These are phyloP conservation scores for Euphonia xanthogaster DNA, from an alignment of 2,797 vertebrate species.

Conservation along the genomic window DNA sequence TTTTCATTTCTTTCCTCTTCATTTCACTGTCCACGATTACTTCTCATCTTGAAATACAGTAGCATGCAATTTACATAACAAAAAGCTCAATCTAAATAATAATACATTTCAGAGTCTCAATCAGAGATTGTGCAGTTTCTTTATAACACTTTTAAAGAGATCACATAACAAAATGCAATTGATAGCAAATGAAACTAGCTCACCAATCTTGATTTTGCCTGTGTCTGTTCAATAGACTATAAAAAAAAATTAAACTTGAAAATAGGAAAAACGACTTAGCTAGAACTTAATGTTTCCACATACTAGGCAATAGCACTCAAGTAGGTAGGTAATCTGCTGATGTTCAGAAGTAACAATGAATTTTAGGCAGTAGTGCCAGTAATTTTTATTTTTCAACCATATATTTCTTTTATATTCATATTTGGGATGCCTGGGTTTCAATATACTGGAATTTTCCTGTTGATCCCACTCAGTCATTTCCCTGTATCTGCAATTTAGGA, in stretches of 20 bases:
- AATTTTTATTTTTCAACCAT: background rate
- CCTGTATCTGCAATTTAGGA: background rate
- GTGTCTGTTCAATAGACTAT: background rate
- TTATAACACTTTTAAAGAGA: background rate
- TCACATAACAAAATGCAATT: background rate
- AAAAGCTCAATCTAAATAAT: constrained; percentile 5
- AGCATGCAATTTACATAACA: background rate
- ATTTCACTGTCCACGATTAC: background rate
- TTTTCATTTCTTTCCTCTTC: background rate
- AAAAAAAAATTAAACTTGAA: background rate
- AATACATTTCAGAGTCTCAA: background rate
- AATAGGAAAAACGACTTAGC: background rate
- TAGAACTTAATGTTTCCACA: background rate
- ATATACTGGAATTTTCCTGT: background rate
- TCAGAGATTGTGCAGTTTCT: background rate
- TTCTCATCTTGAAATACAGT: background rate
- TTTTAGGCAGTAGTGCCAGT: background rate
- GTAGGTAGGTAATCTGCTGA: background rate
- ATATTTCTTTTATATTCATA: background rate
- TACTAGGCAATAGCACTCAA: background rate
- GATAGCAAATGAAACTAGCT: background rate
- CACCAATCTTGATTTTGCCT: background rate
- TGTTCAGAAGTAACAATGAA: background rate
- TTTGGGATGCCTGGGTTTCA: background rate
- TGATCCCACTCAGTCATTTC: background rate